These are phyloP conservation scores for Bombus breviceps DNA, from an alignment of 1,140 invertebrate genomes.

Conservation along the genomic window DNA sequence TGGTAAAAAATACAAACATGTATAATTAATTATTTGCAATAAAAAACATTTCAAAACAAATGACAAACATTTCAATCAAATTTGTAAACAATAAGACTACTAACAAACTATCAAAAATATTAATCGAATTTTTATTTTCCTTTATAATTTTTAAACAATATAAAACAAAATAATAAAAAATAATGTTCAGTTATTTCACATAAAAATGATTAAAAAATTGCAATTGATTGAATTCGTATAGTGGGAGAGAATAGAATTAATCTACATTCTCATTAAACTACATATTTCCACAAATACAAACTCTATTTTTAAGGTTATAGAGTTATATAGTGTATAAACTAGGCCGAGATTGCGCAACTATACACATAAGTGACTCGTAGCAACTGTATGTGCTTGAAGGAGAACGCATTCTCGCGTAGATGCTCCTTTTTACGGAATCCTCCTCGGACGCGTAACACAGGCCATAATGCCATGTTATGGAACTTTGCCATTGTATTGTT, in stretches of 20 bases:
- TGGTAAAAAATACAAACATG: neutral
- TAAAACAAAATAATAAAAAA: neutral
- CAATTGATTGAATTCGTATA: neutral
- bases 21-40: neutral
- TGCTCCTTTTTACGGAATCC: slow-evolving; percentile 29
- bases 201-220: too few relatives aligned
- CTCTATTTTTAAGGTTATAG: slow-evolving; percentile 43
- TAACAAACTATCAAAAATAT: neutral
- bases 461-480: neutral
- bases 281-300: neutral
- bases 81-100: neutral
- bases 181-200: too few relatives aligned
- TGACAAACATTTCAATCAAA: neutral
- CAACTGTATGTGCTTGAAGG: slow-evolving; percentile 27
- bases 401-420: slow-evolving; percentile 39
- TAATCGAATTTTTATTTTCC: neutral
- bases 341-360: slow-evolving; percentile 52
- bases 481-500: neutral
- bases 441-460: slow-evolving; percentile 9
- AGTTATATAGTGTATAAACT: slow-evolving; percentile 26
- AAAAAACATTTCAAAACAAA: neutral
- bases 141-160: neutral
- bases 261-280: neutral
- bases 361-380: slow-evolving; percentile 27
- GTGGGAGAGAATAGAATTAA: neutral